phyloP scores from a whole-genome alignment of 1,140 invertebrate species.

The Dryas iulia region DNA sequence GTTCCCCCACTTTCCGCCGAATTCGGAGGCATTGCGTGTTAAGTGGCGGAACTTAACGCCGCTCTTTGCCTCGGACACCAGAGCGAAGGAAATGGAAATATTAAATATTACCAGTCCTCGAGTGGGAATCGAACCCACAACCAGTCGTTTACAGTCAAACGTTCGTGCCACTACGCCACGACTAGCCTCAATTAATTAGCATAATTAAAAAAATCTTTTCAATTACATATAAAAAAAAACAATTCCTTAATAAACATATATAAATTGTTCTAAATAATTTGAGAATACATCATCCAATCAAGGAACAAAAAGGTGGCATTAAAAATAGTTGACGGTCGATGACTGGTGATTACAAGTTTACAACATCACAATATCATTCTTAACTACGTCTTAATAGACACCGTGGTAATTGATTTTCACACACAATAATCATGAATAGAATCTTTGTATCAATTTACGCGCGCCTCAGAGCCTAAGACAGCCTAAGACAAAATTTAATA shows the following conservation, averaged over 20 bases:
- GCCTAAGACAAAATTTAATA: background rate
- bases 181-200: too few relatives aligned
- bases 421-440: slow-evolving; percentile 24
- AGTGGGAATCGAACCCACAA: too few relatives aligned
- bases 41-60: background rate
- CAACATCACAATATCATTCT: slow-evolving; percentile 25
- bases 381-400: slow-evolving; percentile 36
- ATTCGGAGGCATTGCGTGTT: background rate
- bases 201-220: too few relatives aligned
- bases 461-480: background rate
- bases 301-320: slow-evolving; percentile 25
- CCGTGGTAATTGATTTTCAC: slow-evolving; percentile 43
- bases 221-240: too few relatives aligned
- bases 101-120: too few relatives aligned
- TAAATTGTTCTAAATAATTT: slow-evolving; percentile 7
- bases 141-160: too few relatives aligned
- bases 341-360: slow-evolving; percentile 37
- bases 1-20: background rate
- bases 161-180: too few relatives aligned
- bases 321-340: slow-evolving; percentile 35
- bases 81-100: too few relatives aligned
- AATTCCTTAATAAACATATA: too few relatives aligned
- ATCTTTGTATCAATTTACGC: slow-evolving; percentile 36
- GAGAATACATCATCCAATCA: slow-evolving; percentile 28
- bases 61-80: background rate